phyloP scores from a whole-genome alignment of 2,797 vertebrate genomes.

The Pithecia hirsuta region DNA sequence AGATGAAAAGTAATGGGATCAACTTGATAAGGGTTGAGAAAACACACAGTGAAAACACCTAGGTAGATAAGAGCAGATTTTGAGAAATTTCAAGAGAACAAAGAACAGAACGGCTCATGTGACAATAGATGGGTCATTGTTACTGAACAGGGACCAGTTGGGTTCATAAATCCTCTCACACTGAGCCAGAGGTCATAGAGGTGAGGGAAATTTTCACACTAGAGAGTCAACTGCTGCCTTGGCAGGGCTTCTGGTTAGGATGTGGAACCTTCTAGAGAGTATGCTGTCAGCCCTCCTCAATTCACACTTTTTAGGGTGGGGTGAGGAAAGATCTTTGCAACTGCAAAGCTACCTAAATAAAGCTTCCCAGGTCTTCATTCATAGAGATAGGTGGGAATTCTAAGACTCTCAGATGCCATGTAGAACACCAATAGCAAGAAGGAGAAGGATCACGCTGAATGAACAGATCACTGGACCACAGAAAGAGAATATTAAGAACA shows the following conservation, averaged over 20 bases:
- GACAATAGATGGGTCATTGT: background rate
- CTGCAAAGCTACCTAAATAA: background rate
- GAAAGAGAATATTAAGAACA: background rate
- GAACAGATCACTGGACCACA: background rate
- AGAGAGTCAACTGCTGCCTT: background rate
- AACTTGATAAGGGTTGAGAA: background rate
- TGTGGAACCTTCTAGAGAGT: background rate
- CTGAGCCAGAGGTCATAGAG: background rate
- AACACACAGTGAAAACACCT: background rate
- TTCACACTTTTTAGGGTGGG: background rate
- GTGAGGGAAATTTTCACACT: background rate
- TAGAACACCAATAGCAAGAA: background rate
- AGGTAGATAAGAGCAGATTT: background rate
- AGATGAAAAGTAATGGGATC: background rate
- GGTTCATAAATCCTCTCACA: background rate
- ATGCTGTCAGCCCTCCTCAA: background rate
- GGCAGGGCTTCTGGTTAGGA: background rate
- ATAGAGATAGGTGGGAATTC: background rate
- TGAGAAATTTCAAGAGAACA: background rate
- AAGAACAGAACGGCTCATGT: background rate
- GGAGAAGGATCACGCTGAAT: background rate
- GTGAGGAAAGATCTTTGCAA: background rate
- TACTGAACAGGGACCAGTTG: background rate
- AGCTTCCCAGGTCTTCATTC: background rate
- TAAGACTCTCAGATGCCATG: background rate